A percentile compares a stretch with the other conserved stretches of the same genome.
Conservation (phyloP, 2,113 vertebrate genomes). For the Perognathus longimembris region DNA sequence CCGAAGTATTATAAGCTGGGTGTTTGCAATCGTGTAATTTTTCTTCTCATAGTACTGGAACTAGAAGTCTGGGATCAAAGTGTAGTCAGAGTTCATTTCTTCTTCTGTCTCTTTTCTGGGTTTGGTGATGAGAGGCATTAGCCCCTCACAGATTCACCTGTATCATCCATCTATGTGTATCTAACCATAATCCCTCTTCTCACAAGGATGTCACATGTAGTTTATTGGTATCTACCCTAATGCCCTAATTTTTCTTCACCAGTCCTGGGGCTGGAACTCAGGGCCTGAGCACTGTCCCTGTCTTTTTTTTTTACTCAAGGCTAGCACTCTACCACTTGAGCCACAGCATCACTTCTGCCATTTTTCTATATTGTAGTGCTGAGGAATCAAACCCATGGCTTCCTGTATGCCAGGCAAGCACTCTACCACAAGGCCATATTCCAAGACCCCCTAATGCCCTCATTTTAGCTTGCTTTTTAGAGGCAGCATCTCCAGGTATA, state of each 20-base stretch:
- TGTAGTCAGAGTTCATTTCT: background rate
- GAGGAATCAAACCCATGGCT: too few relatives aligned
- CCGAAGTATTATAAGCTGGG: background rate
- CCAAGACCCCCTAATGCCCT: background rate
- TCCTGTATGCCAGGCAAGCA: too few relatives aligned
- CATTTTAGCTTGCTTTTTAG: background rate
- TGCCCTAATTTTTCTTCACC: background rate
- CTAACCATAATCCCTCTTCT: background rate
- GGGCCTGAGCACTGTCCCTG: too few relatives aligned
- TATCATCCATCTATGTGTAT: fast-evolving
- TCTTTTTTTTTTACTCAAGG: too few relatives aligned
- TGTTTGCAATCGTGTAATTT: background rate
- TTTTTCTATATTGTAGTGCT: too few relatives aligned
- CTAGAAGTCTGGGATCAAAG: background rate
- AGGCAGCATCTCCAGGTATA: background rate
- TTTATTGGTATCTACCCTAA: background rate
- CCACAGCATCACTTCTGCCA: too few relatives aligned
- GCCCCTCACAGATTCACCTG: background rate
- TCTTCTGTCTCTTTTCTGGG: background rate
- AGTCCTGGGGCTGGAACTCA: too few relatives aligned
- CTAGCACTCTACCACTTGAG: too few relatives aligned
- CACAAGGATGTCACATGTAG: too few relatives aligned
- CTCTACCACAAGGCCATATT: too few relatives aligned
- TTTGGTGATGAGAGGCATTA: too few relatives aligned
- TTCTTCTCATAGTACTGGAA: background rate